Evolutionary conservation across 2,888 invertebrate genomes (phyloP).

Genomic region (Cephus pulcher): DNA sequence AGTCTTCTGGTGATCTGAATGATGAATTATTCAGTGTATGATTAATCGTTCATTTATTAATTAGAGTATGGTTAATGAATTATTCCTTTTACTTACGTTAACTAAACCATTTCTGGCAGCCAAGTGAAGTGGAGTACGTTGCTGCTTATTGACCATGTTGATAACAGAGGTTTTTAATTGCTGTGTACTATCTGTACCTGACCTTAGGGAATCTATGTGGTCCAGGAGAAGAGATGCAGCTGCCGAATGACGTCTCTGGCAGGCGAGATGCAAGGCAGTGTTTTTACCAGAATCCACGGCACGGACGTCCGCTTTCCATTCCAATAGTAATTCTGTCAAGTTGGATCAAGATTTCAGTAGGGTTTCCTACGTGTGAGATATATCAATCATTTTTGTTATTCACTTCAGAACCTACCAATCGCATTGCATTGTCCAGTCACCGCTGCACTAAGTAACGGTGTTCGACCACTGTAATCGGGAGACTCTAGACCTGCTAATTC

Average conservation of each 20-base stretch:
- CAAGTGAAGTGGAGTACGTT: constrained; percentile 73
- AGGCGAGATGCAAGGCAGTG: constrained; percentile 74
- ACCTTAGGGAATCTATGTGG: constrained; percentile 64
- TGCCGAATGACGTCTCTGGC: constrained; percentile 70
- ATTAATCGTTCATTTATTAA: neutral
- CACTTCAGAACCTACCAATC: constrained; percentile 64
- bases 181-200: constrained; percentile 24
- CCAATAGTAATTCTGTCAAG: constrained; percentile 69
- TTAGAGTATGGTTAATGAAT: neutral
- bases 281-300: constrained; percentile 70
- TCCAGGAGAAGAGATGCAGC: constrained; percentile 71
- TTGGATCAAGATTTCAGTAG: neutral
- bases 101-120: constrained; percentile 73
- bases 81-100: constrained; percentile 51
- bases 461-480: constrained; percentile 69
- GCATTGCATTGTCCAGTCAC: constrained; percentile 70
- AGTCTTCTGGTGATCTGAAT: constrained; percentile 69
- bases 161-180: constrained; percentile 56
- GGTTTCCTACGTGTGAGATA: neutral
- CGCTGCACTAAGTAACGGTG: constrained; percentile 72
- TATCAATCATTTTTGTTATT: neutral
- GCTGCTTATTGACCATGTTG: constrained; percentile 70
- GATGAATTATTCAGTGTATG: neutral
- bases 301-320: constrained; percentile 68
- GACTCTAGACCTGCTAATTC: constrained; percentile 69